Evolutionary conservation across 2,113 vertebrate genomes (phyloP).

Genomic region (Acrocephalus kingi): DNA sequence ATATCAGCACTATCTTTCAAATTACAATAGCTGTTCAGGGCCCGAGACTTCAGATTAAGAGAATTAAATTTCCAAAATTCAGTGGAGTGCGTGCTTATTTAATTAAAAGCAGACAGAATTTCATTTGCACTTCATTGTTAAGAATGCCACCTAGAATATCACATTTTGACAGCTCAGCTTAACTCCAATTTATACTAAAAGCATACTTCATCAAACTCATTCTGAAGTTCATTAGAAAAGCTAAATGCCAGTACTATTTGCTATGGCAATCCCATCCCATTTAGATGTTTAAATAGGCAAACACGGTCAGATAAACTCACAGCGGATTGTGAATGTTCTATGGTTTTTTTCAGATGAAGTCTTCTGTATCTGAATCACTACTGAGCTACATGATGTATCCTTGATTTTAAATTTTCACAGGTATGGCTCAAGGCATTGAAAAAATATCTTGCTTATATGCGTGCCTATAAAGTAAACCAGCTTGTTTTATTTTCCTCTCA

Average conservation of each 20-base stretch:
- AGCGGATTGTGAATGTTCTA: background rate
- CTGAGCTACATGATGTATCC: background rate
- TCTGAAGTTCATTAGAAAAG: conserved; percentile 52
- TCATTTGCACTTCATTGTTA: conserved; percentile 58
- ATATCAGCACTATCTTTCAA: conserved; percentile 39
- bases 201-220: conserved; percentile 42
- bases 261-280: background rate
- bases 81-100: conserved; percentile 52
- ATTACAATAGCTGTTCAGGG: conserved; percentile 12
- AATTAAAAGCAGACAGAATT: conserved; percentile 58
- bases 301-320: background rate
- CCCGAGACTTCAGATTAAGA: conserved; percentile 31
- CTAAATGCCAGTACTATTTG: conserved; percentile 41
- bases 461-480: background rate
- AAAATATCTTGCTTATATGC: background rate
- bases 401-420: background rate
- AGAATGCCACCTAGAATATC: conserved; percentile 40
- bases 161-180: conserved; percentile 36
- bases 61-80: conserved; percentile 57
- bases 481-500: background rate
- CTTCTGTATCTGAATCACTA: background rate
- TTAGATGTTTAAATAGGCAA: conserved; percentile 45
- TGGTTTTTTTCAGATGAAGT: background rate
- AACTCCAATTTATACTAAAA: conserved; percentile 45
- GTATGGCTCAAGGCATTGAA: background rate